These are phyloP conservation scores for Acromyrmex charruanus DNA, from an alignment of 1,140 invertebrate genomes.

Conservation along the genomic window DNA sequence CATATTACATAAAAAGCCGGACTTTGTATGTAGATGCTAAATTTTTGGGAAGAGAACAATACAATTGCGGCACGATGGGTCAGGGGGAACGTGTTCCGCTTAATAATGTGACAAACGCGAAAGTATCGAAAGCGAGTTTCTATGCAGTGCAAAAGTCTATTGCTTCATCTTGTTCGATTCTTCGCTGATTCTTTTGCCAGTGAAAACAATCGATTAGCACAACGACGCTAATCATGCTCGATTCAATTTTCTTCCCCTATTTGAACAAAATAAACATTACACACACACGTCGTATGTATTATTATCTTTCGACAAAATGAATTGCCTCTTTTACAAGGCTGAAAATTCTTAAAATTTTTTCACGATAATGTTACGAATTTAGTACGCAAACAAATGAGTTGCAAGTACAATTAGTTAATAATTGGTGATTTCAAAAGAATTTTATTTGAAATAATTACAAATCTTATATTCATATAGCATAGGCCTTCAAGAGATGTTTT, in stretches of 20 bases:
- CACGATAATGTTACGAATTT: not conserved
- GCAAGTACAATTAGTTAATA: not conserved
- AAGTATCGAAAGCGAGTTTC: slow-evolving; percentile 66
- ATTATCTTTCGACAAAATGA: not conserved
- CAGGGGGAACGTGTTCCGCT: slow-evolving; percentile 56
- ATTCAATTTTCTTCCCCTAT: not conserved
- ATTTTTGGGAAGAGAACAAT: slow-evolving; percentile 37
- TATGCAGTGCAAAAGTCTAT: not conserved
- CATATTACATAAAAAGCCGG: not conserved
- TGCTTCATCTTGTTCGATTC: not conserved
- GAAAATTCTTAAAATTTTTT: slow-evolving; percentile 1
- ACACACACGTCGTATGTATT: not conserved
- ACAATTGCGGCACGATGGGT: too few relatives aligned
- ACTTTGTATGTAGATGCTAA: not conserved
- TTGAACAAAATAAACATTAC: not conserved
- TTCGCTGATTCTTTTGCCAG: not conserved
- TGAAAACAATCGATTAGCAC: not conserved
- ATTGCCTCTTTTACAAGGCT: not conserved
- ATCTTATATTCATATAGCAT: too few relatives aligned
- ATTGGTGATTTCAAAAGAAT: too few relatives aligned
- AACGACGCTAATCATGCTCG: not conserved
- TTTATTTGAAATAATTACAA: too few relatives aligned
- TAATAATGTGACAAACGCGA: slow-evolving; percentile 58
- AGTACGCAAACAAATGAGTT: not conserved
- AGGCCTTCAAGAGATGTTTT: too few relatives aligned